phyloP scores from a whole-genome alignment of 2,113 vertebrate species.

The Oreochromis spilurus region DNA sequence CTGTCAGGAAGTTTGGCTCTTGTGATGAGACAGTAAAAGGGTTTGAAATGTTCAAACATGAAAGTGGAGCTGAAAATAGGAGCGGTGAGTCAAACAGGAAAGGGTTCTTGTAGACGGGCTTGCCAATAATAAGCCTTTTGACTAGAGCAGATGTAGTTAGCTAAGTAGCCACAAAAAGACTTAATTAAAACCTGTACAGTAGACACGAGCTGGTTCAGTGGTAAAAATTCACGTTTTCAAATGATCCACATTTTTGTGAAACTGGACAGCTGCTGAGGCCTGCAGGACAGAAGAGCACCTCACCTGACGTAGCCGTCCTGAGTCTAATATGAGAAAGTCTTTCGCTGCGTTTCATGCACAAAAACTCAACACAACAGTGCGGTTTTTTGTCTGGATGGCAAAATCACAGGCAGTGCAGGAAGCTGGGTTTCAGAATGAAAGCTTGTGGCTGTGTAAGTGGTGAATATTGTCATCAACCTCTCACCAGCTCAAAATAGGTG shows the following conservation, averaged over 20 bases:
- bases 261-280: background rate
- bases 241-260: background rate
- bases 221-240: background rate
- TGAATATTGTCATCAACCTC: constrained; percentile 5
- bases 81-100: constrained; percentile 34
- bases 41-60: constrained; percentile 24
- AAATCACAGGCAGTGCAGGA: constrained; percentile 1
- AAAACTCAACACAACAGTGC: background rate
- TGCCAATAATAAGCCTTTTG: constrained; percentile 12
- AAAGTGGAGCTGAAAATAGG: constrained; percentile 45
- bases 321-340: background rate
- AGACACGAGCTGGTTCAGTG: background rate
- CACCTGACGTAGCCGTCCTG: background rate
- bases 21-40: constrained; percentile 17
- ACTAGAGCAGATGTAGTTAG: constrained; percentile 20
- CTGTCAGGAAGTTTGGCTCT: constrained; percentile 29
- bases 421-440: constrained; percentile 1
- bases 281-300: background rate
- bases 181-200: constrained; percentile 35
- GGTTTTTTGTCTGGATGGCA: background rate
- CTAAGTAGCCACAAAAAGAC: constrained; percentile 13
- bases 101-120: constrained; percentile 9
- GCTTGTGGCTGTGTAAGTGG: constrained; percentile 2
- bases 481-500: background rate
- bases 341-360: background rate